Evolutionary conservation across 2,888 invertebrate genomes (phyloP).

Genomic region (Heteropelma amictum): DNA sequence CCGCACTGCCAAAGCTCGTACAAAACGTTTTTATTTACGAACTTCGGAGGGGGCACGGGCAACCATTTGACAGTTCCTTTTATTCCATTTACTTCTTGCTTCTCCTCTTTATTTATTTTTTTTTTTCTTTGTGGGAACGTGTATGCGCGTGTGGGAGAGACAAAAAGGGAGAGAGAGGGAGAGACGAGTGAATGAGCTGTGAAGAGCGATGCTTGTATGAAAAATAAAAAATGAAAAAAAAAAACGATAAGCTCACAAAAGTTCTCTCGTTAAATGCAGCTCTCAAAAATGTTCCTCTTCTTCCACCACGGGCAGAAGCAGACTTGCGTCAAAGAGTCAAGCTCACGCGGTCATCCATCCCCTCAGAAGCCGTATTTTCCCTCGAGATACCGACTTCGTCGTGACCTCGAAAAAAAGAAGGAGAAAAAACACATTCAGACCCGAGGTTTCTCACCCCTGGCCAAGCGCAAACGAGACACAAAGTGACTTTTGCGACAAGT

Average conservation of each 20-base stretch:
- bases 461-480: conserved; percentile 30
- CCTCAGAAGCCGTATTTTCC: too few relatives aligned
- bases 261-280: too few relatives aligned
- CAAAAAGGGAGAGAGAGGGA: background rate
- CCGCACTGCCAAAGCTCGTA: conserved; percentile 70
- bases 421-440: background rate
- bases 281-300: too few relatives aligned
- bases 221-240: conserved; percentile 8
- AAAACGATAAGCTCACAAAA: too few relatives aligned
- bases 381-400: background rate
- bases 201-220: conserved; percentile 24
- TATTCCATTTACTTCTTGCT: conserved; percentile 53
- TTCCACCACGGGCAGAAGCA: too few relatives aligned
- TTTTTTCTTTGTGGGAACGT: conserved; percentile 16
- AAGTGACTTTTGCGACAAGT: conserved; percentile 54
- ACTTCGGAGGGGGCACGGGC: conserved; percentile 30
- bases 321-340: too few relatives aligned
- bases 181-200: conserved; percentile 19
- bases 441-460: background rate
- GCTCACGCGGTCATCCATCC: too few relatives aligned
- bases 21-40: conserved; percentile 71
- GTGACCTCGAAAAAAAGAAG: background rate
- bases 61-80: conserved; percentile 37
- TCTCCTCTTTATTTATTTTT: conserved; percentile 9
- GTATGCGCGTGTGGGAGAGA: background rate